A percentile compares a stretch with the other conserved stretches of the same genome.
Evolutionary conservation across 2,113 vertebrate species (phyloP).

Genomic region (Aleadryas rufinucha): DNA sequence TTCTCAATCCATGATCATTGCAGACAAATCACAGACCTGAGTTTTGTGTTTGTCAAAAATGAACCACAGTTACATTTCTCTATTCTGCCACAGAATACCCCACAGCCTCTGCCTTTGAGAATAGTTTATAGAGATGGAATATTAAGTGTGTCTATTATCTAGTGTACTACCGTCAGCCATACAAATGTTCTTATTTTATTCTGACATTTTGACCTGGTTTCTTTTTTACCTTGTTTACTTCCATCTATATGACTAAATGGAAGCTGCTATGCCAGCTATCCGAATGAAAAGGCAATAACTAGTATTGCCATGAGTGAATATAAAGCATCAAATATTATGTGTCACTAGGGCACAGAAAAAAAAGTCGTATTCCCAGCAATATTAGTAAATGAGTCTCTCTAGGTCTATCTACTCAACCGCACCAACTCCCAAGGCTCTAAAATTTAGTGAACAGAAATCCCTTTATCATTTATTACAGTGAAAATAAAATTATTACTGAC

Average conservation of each 20-base stretch:
- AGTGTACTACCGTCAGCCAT: background rate
- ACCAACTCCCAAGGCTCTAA: background rate
- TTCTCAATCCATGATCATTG: background rate
- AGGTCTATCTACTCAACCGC: background rate
- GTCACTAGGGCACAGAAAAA: slow-evolving; percentile 26
- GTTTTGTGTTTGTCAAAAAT: slow-evolving; percentile 28
- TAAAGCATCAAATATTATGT: background rate
- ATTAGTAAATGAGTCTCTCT: slow-evolving; percentile 13
- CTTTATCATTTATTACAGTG: background rate
- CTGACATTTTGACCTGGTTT: slow-evolving; percentile 61
- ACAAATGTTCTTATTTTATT: slow-evolving; percentile 51
- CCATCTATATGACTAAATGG: slow-evolving; percentile 34
- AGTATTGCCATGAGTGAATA: slow-evolving; percentile 35
- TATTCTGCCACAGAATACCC: slow-evolving; percentile 15
- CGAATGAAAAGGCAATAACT: slow-evolving; percentile 51
- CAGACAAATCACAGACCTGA: slow-evolving; percentile 30
- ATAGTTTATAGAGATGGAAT: slow-evolving; percentile 48
- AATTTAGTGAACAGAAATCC: slow-evolving; percentile 1
- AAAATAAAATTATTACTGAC: background rate
- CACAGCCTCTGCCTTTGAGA: slow-evolving; percentile 26
- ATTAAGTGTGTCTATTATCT: slow-evolving; percentile 58
- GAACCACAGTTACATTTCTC: slow-evolving; percentile 10
- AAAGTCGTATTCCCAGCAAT: background rate
- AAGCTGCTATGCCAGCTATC: slow-evolving; percentile 46
- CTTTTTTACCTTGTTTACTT: slow-evolving; percentile 62